A percentile compares a stretch with the other conserved stretches of the same genome.
Conservation (phyloP, 2,888 invertebrate species). For the Cosmia trapezina region DNA sequence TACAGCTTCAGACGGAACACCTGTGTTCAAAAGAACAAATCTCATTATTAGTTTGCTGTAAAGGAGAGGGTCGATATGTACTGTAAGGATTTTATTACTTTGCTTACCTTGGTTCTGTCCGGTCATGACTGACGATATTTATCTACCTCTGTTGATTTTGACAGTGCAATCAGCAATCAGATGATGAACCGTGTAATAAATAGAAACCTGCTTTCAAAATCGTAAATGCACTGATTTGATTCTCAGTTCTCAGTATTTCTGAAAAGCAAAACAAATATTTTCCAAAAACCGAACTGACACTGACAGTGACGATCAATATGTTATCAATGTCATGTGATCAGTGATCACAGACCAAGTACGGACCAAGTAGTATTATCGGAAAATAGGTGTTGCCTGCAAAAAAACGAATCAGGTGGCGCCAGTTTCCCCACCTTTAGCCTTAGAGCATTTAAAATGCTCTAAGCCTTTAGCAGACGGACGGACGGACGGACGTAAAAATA, state of each 20-base stretch:
- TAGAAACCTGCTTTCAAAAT: not conserved
- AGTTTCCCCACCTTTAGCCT: too few relatives aligned
- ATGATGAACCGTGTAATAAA: not conserved
- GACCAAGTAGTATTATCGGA: too few relatives aligned
- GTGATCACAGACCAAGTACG: too few relatives aligned
- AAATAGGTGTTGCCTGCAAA: not conserved
- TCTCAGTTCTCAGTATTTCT: too few relatives aligned
- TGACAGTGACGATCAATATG: not conserved
- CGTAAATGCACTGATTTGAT: not conserved
- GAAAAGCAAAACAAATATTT: too few relatives aligned
- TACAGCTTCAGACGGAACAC: conserved; percentile 70
- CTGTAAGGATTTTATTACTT: not conserved
- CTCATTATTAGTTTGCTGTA: not conserved
- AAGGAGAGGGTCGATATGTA: not conserved
- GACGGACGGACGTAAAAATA: too few relatives aligned
- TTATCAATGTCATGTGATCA: conserved; percentile 22
- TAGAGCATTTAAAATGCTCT: too few relatives aligned
- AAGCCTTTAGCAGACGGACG: too few relatives aligned
- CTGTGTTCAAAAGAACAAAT: conserved; percentile 29
- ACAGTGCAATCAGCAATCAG: not conserved
- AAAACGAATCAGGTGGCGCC: not conserved
- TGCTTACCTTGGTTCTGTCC: conserved; percentile 44
- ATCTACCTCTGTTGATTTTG: not conserved
- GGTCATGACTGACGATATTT: conserved; percentile 21
- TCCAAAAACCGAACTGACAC: too few relatives aligned